Percentiles rank a stretch among this genome's conserved stretches.
Conservation (phyloP, 2,797 vertebrate genomes). For the Trachops cirrhosus region DNA sequence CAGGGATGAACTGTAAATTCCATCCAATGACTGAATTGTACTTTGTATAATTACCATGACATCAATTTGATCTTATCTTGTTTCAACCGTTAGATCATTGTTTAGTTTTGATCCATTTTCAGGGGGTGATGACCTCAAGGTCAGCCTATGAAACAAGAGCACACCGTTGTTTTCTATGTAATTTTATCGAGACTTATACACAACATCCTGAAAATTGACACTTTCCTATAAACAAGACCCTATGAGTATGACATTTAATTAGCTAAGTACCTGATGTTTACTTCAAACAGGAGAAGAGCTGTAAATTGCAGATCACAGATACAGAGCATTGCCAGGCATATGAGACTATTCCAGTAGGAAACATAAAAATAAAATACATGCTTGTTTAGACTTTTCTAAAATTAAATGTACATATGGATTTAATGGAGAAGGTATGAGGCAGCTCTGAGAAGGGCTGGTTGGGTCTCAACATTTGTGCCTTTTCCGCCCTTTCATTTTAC, state of each 20-base stretch:
- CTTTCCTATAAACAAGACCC: slow-evolving; percentile 71
- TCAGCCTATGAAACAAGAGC: slow-evolving; percentile 68
- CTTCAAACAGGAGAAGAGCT: slow-evolving; percentile 36
- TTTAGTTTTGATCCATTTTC: slow-evolving; percentile 71
- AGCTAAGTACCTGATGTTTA: slow-evolving; percentile 66
- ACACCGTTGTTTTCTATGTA: slow-evolving; percentile 48
- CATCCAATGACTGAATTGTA: slow-evolving; percentile 74
- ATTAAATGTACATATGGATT: slow-evolving; percentile 39
- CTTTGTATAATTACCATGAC: slow-evolving; percentile 82
- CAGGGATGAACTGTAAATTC: slow-evolving; percentile 83
- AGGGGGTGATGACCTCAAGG: slow-evolving; percentile 73
- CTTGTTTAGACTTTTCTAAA: slow-evolving; percentile 43
- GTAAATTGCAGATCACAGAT: not conserved
- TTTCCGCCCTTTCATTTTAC: not conserved
- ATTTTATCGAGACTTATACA: slow-evolving; percentile 66
- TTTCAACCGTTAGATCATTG: slow-evolving; percentile 71
- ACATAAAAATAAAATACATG: slow-evolving; percentile 56
- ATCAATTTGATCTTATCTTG: slow-evolving; percentile 83
- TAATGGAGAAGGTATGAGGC: not conserved
- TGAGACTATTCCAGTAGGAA: slow-evolving; percentile 43
- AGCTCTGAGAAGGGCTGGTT: not conserved
- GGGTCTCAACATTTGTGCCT: not conserved
- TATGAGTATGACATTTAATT: slow-evolving; percentile 59
- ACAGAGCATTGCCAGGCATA: slow-evolving; percentile 24
- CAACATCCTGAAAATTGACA: slow-evolving; percentile 57